Evolutionary conservation across 2,888 invertebrate species (phyloP), one percentile per base, ranked within the genome.

Genomic region (Epinotia demarniana): DNA sequence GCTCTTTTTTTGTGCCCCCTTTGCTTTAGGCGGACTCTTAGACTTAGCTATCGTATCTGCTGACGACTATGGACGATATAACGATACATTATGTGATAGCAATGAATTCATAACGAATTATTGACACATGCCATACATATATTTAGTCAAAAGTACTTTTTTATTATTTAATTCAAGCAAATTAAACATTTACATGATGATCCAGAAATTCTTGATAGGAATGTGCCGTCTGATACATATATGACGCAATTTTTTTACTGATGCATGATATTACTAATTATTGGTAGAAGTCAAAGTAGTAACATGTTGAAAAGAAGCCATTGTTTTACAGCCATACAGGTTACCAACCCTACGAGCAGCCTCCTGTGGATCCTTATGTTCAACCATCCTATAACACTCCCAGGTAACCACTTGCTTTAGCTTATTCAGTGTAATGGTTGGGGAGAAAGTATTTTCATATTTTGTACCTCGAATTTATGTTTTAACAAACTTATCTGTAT

Each of bases 161-260:
- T 9, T 19, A 57, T 57, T 57, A 58, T 58, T 4, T 23, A 2
- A 58, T 11, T 8, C 1, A 39, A 62, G 79, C 76, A 27, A 16
- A 60, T 11, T 55, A 58, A 72, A 46, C 61, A 43, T 58, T 77
- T 64, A 79, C 46, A 89, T 92, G 92, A 93, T 93, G 93, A 93
- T 86, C 92, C 90, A 80, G 82, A 86, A 27, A 87, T 75, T 84
- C 88, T 88, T 86, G 93, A 93, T 93, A 93, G 93, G 93, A 93
- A 93, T 93, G 93, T 93, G 93, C 93, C 93, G 93, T 92, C 93
- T 92, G 90, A 93, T 90, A 93, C 93, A 93, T 77, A 90, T 70
- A 86, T 93, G 93, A 92, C 91, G 93, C 89, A 88, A 86, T 78
- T 82, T 81, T 82, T 76, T 77, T 77, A 80, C 92, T 93, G 92